phyloP scores from a whole-genome alignment of 2,113 vertebrate species.

The Procavia capensis region DNA sequence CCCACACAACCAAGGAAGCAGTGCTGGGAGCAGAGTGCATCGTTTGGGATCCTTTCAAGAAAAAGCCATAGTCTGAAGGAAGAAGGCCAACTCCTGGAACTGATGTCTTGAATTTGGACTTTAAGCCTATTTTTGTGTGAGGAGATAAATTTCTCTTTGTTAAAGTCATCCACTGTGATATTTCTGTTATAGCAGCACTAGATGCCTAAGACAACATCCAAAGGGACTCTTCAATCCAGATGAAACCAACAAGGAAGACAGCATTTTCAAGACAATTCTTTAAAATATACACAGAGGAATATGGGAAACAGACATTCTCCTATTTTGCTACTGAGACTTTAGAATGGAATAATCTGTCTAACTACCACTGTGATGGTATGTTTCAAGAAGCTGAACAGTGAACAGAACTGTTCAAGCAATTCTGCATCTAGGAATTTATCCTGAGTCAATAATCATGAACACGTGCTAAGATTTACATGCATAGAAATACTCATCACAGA shows the following conservation, averaged over 20 bases:
- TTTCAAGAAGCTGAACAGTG: not conserved
- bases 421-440: not conserved
- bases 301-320: not conserved
- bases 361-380: not conserved
- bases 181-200: too few relatives aligned
- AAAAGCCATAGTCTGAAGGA: too few relatives aligned
- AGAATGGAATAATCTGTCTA: not conserved
- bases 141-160: too few relatives aligned
- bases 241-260: not conserved
- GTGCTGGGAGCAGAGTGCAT: too few relatives aligned
- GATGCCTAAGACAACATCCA: too few relatives aligned
- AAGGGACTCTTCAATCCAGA: not conserved
- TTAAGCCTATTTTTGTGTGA: too few relatives aligned
- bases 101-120: too few relatives aligned
- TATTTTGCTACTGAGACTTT: too few relatives aligned
- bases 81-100: too few relatives aligned
- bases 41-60: too few relatives aligned
- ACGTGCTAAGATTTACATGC: not conserved
- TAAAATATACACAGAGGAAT: not conserved
- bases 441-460: not conserved
- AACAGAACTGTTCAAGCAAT: not conserved
- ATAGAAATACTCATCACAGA: not conserved
- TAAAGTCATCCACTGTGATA: too few relatives aligned
- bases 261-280: constrained; percentile 16
- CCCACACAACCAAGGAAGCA: too few relatives aligned